Conservation (phyloP, 2,797 vertebrate genomes). For the Aphelocoma californica region DNA sequence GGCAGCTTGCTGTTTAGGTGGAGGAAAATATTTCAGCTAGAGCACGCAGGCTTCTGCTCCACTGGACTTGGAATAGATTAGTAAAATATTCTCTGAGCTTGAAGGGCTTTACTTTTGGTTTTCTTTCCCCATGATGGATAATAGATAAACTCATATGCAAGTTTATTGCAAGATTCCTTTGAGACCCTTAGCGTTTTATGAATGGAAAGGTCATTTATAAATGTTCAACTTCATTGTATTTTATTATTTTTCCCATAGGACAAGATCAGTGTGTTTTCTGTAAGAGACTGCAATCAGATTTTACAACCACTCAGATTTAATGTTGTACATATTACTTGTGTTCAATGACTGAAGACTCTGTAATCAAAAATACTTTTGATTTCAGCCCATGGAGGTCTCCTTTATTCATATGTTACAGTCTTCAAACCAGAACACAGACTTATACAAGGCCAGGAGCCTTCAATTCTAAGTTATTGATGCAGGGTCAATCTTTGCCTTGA, state of each 20-base stretch:
- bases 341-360: conserved; percentile 7
- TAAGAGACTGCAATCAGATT: conserved; percentile 13
- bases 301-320: conserved; percentile 2
- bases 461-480: conserved; percentile 22
- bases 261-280: not conserved
- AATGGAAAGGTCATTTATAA: conserved; percentile 71
- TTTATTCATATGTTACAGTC: not conserved
- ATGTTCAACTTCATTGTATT: conserved; percentile 35
- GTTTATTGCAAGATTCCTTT: conserved; percentile 52
- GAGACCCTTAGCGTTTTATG: conserved; percentile 65
- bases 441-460: not conserved
- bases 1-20: conserved; percentile 46
- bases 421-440: not conserved
- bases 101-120: not conserved
- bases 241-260: conserved; percentile 47
- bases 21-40: conserved; percentile 38
- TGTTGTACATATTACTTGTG: conserved; percentile 28
- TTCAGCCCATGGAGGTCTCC: not conserved
- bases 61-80: conserved; percentile 53
- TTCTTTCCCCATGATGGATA: conserved; percentile 51
- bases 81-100: conserved; percentile 3
- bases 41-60: conserved; percentile 49
- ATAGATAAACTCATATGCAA: conserved; percentile 57
- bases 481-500: conserved; percentile 17
- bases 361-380: conserved; percentile 18